Evolutionary conservation across 2,113 vertebrate species (phyloP), one percentile per base, ranked within the genome.

Genomic region (Ciconia boyciana): DNA sequence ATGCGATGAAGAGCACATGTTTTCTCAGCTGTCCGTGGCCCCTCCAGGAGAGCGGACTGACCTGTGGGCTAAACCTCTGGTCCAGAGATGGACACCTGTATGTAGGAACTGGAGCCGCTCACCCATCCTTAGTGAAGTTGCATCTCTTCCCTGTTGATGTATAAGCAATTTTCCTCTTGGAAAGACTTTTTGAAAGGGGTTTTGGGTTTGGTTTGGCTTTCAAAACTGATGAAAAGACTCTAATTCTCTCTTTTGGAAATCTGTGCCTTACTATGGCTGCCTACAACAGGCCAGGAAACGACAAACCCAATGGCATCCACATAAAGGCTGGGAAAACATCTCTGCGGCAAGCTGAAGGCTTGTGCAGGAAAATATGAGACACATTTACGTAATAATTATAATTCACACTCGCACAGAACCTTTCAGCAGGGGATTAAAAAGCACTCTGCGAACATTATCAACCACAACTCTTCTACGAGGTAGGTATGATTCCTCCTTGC

Each of bases 401-500:
- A 95, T 91, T 97, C 96, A 96, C 89, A 66, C 95, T 89, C 0
- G 14, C 89, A 81, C 26, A 91, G 82, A 51, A 43, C 94, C 93
- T 97, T 95, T 96, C 95, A 97, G 94, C 95, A 94, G 87, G 87
- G 87, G 82, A 97, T 97, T 97, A 96, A 97, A 97, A 97, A 94
- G 95, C 89, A 96, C 95, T 97, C 95, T 91, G 84, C 19, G 2
- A 93, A 95, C 94, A 97, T 96, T 96, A 97, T 89, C 84, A 34
- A 51, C 39, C 93, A 16, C 94, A 70, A 3, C 81, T 39, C 70
- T 39, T 94, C 95, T 31, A 9, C 10, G 95, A 95, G 93, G 95
- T 94, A 95, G 97, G 96, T 97, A 94, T 1, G 19, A 25, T 0
- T 10, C 79, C 93, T 72, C 78, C 52, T 21, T 3, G 34, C 89